Evolutionary conservation across 2,113 vertebrate species (phyloP).

Genomic region (Mesocricetus auratus): DNA sequence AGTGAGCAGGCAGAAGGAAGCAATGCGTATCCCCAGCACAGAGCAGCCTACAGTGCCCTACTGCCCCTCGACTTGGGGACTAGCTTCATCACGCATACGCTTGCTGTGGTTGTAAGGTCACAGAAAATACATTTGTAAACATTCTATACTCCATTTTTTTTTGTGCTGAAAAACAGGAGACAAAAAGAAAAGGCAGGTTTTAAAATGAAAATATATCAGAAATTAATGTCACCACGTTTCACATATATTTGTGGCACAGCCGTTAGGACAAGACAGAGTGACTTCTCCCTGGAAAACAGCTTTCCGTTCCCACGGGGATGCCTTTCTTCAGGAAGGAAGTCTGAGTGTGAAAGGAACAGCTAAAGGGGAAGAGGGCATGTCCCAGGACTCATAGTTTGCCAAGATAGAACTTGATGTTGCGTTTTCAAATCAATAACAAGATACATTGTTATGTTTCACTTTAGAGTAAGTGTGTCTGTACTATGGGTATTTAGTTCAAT

Average conservation of each 20-base stretch:
- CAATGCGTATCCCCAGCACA: not conserved
- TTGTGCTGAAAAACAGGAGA: not conserved
- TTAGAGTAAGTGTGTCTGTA: not conserved
- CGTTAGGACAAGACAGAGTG: not conserved
- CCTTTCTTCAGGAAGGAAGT: not conserved
- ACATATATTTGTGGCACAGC: not conserved
- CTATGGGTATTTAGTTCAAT: not conserved
- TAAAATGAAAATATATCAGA: slow-evolving; percentile 15
- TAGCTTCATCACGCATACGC: not conserved
- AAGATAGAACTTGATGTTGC: not conserved
- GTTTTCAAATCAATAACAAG: not conserved
- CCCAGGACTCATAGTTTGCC: not conserved
- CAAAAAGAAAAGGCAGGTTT: not conserved
- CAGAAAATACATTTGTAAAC: not conserved
- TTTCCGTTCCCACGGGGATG: not conserved
- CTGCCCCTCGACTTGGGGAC: not conserved
- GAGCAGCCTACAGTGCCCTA: not conserved
- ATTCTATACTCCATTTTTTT: not conserved
- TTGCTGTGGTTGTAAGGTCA: not conserved
- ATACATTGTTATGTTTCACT: not conserved
- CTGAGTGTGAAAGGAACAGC: not conserved
- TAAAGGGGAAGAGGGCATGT: not conserved
- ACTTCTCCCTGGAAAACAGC: not conserved
- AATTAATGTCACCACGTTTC: not conserved
- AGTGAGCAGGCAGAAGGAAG: not conserved